Percentiles rank a stretch among this genome's conserved stretches.
phyloP scores from a whole-genome alignment of 1,140 invertebrate species.

The Colletes latitarsis region DNA sequence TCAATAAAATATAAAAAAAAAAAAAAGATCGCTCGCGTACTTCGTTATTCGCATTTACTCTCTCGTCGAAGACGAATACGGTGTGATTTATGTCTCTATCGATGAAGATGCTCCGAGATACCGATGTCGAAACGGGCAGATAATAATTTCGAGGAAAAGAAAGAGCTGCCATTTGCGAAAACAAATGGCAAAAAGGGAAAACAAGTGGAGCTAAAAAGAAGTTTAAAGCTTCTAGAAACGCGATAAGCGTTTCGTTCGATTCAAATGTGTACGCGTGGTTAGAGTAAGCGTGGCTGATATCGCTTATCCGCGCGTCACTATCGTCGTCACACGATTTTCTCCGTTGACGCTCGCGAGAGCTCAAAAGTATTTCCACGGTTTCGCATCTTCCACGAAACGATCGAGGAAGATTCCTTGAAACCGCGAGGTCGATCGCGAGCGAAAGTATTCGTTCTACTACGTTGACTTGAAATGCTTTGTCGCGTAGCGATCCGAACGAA shows the following conservation, averaged over 20 bases:
- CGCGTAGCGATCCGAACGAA: background rate
- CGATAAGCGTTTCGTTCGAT: background rate
- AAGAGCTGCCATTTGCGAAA: background rate
- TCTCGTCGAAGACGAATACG: too few species aligned
- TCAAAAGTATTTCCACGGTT: slow-evolving; percentile 10
- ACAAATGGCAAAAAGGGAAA: background rate
- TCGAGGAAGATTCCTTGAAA: slow-evolving; percentile 35
- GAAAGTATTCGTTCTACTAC: slow-evolving; percentile 1
- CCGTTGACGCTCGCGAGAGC: background rate
- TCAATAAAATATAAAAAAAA: too few species aligned
- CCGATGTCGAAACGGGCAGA: too few species aligned
- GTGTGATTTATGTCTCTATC: background rate
- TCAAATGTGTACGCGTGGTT: slow-evolving; percentile 18
- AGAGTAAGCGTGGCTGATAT: slow-evolving; percentile 59
- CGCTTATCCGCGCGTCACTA: slow-evolving; percentile 39
- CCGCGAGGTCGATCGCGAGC: slow-evolving; percentile 12
- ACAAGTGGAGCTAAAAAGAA: background rate
- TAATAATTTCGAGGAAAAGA: too few species aligned
- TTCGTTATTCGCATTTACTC: too few species aligned
- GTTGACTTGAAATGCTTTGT: slow-evolving; percentile 4
- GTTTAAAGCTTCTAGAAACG: slow-evolving; percentile 1
- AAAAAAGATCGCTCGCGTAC: too few species aligned
- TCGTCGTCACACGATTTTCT: slow-evolving; percentile 45
- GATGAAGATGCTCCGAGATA: too few species aligned
- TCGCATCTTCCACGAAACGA: slow-evolving; percentile 32